These are phyloP conservation scores for Coturnix japonica DNA, from an alignment of 2,113 vertebrate species.

Conservation along the genomic window DNA sequence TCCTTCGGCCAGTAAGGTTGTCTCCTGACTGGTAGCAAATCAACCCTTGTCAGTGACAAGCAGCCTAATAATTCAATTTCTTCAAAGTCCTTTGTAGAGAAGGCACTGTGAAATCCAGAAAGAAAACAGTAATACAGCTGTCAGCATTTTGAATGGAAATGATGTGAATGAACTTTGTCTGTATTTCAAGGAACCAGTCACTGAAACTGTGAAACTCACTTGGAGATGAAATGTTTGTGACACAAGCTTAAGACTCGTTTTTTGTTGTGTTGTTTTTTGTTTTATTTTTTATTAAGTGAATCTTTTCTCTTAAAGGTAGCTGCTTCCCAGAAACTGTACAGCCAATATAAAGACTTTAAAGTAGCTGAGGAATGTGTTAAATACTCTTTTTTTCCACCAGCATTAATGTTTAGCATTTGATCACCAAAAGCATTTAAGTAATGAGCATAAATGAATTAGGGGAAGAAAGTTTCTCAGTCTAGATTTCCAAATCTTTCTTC, in stretches of 20 bases:
- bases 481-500: neutral
- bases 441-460: neutral
- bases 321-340: neutral
- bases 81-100: neutral
- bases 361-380: neutral
- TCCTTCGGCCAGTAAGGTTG: neutral
- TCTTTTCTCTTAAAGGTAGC: neutral
- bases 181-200: neutral
- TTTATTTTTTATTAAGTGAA: neutral
- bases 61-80: neutral
- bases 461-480: neutral
- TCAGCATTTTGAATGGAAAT: slow-evolving; percentile 23
- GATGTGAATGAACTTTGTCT: neutral
- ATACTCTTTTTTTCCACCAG: neutral
- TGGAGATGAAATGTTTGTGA: neutral
- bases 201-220: neutral
- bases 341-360: neutral
- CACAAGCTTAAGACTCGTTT: neutral
- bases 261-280: neutral
- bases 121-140: neutral
- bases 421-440: slow-evolving; percentile 22
- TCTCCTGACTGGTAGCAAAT: neutral
- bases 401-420: neutral
- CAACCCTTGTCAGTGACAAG: neutral
- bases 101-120: neutral